Evolutionary conservation across 1,140 invertebrate genomes (phyloP), one percentile per base, ranked within the genome.

Genomic region (Psix sp.): DNA sequence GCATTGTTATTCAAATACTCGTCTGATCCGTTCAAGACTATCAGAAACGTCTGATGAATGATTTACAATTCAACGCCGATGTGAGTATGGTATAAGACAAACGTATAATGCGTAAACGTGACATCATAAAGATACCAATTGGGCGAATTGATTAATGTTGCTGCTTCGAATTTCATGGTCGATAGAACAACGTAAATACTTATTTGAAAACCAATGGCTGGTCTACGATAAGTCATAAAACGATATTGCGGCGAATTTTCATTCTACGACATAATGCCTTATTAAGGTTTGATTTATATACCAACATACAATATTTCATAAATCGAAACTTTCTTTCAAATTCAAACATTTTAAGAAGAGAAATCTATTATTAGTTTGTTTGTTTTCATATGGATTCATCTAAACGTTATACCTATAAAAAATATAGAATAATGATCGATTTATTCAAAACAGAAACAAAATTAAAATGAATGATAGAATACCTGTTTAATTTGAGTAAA

Each of bases 1-100:
- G 54, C 68, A 84, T 84, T 84, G 79, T 84, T 80, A 84, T 84
- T 84, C 81, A 82, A 84, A 84, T 84, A 16, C 17, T 48, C 56
- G 36, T 9, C 20, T n/a, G 45, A 52, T 57, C 29, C 57, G 24
- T 56, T 70, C 18, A 45, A 36, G 21, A 56, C 48, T 65, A 48
- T 68, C 66, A 43, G 33, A 40, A 60, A 21, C 46, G 24, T 54
- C 40, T 39, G 54, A 60, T 51, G 21, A 49, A 63, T 59, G 67
- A 72, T 63, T 72, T 72, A 72, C 59, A 21, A 62, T 48, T 70
- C 49, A 36, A 35, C 36, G 18, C 24, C 35, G 29, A 14, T 70
- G 17, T 56, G 49, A 62, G 48, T 56, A 40, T n/a, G n/a, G n/a
- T n/a, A 26, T 49, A 63, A 63, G 20, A 59, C 49, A 51, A 63